phyloP scores from a whole-genome alignment of 2,113 vertebrate species.

The Epinephelus fuscoguttatus region DNA sequence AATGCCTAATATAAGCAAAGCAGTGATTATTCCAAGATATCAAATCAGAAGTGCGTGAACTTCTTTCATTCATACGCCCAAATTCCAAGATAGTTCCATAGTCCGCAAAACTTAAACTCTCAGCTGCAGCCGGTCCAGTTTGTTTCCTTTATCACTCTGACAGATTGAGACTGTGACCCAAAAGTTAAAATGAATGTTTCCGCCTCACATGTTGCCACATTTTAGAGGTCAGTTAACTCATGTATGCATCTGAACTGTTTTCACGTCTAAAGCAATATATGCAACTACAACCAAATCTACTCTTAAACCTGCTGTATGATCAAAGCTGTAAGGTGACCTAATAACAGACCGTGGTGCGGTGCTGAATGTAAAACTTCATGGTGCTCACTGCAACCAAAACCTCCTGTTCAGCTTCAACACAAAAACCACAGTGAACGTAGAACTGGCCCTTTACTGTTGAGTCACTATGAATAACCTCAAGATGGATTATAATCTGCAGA shows the following conservation, averaged over 20 bases:
- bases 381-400: conserved; percentile 75
- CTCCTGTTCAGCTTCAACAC: conserved; percentile 49
- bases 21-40: conserved; percentile 2
- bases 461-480: conserved; percentile 24
- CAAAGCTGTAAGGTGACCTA: conserved; percentile 13
- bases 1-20: neutral
- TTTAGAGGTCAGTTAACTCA: conserved; percentile 41
- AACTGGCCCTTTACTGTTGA: conserved; percentile 15
- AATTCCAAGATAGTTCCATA: conserved; percentile 40
- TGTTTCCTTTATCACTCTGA: conserved; percentile 53
- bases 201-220: conserved; percentile 11
- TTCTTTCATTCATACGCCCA: conserved; percentile 2
- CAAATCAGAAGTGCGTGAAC: neutral
- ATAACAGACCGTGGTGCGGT: conserved; percentile 23
- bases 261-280: conserved; percentile 60
- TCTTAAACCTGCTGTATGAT: conserved; percentile 4
- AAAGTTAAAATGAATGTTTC: conserved; percentile 45
- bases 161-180: conserved; percentile 59
- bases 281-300: conserved; percentile 46
- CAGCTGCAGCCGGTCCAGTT: conserved; percentile 43
- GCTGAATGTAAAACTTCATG: conserved; percentile 73
- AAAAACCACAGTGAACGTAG: conserved; percentile 9
- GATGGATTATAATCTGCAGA: conserved; percentile 7
- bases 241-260: conserved; percentile 35
- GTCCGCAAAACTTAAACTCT: neutral